A percentile compares a stretch with the other conserved stretches of the same genome.
These are phyloP conservation scores for Lanius ludovicianus DNA, from an alignment of 2,113 vertebrate species.

Conservation along the genomic window DNA sequence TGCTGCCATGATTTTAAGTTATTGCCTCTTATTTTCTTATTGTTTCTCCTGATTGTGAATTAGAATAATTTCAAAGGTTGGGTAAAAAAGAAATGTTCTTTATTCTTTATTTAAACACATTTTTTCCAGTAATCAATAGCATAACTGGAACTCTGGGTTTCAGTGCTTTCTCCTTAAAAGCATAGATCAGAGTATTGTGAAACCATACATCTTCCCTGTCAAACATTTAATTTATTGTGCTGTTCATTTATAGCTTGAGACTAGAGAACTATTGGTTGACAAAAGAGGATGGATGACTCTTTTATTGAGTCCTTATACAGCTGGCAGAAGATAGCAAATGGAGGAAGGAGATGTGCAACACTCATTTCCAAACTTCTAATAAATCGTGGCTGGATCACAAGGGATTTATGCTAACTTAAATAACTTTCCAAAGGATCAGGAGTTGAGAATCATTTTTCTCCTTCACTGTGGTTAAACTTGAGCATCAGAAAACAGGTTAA, in stretches of 20 bases:
- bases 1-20: neutral
- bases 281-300: conserved; percentile 59
- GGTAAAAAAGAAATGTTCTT: neutral
- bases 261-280: conserved; percentile 49
- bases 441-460: neutral
- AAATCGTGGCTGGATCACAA: neutral
- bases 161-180: conserved; percentile 55
- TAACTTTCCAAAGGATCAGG: conserved; percentile 6
- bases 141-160: conserved; percentile 40
- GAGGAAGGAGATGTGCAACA: neutral
- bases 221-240: conserved; percentile 68
- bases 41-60: conserved; percentile 9
- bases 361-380: conserved; percentile 25
- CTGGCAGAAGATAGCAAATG: conserved; percentile 35
- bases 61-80: conserved; percentile 6
- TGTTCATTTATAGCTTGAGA: conserved; percentile 63
- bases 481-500: neutral
- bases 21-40: neutral
- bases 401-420: conserved; percentile 23
- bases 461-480: neutral
- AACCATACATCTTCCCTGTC: conserved; percentile 47
- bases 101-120: conserved; percentile 34
- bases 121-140: conserved; percentile 25
- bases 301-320: conserved; percentile 44
- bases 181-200: conserved; percentile 48